These are phyloP conservation scores for Bubo blakistoni DNA, from an alignment of 2,113 vertebrate genomes.

Conservation along the genomic window DNA sequence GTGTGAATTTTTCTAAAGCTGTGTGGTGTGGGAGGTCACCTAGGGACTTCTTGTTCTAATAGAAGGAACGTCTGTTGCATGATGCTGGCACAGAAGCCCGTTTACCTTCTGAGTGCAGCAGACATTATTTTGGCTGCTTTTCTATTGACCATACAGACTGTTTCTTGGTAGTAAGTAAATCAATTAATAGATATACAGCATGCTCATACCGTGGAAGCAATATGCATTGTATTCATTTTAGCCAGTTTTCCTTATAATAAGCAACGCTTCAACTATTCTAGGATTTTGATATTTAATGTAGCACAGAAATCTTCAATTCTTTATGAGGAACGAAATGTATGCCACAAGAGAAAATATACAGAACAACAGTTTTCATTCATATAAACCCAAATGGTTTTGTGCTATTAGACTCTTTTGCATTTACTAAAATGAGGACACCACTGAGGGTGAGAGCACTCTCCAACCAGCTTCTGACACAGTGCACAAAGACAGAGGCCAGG, in stretches of 20 bases:
- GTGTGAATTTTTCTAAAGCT: not conserved
- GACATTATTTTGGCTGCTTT: slow-evolving; percentile 5
- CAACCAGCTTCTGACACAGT: not conserved
- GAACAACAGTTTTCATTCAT: not conserved
- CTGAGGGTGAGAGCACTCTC: not conserved
- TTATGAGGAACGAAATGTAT: not conserved
- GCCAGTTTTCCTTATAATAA: not conserved
- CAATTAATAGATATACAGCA: not conserved
- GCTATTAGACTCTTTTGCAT: not conserved
- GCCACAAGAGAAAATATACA: not conserved
- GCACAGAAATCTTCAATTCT: not conserved
- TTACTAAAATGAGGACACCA: not conserved
- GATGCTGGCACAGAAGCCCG: not conserved
- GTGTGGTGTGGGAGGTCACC: not conserved
- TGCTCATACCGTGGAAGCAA: not conserved
- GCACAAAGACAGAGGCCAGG: not conserved
- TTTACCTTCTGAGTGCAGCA: not conserved
- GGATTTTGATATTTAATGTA: not conserved
- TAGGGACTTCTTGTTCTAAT: not conserved
- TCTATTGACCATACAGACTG: not conserved
- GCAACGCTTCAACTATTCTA: not conserved
- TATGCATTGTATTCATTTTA: not conserved
- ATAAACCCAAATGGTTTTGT: not conserved
- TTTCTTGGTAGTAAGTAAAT: not conserved
- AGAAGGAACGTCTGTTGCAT: not conserved